phyloP scores from a whole-genome alignment of 2,888 invertebrate genomes.

The Drosophila ochracea region DNA sequence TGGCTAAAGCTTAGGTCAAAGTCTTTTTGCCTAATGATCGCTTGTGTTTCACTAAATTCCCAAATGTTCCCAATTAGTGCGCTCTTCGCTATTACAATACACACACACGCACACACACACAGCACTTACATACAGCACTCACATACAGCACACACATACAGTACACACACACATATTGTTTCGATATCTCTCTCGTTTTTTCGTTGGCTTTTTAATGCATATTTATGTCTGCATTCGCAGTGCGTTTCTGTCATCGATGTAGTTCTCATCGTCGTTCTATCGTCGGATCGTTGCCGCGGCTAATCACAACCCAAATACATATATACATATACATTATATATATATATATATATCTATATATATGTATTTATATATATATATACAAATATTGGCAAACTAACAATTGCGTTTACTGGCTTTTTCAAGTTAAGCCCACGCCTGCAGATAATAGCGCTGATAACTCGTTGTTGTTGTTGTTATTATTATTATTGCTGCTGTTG shows the following conservation, averaged over 20 bases:
- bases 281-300: conserved; percentile 15
- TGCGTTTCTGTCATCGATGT: conserved; percentile 35
- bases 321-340: not conserved
- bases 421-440: conserved; percentile 6
- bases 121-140: not conserved
- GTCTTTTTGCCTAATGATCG: conserved; percentile 19
- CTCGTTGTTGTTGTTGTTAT: not conserved
- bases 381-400: not conserved
- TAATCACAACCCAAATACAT: not conserved
- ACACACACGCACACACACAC: not conserved
- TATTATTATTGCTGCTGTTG: not conserved
- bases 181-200: conserved; percentile 3
- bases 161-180: not conserved
- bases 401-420: not conserved
- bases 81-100: not conserved
- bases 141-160: not conserved
- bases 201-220: conserved; percentile 1
- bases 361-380: not conserved
- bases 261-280: conserved; percentile 6
- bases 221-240: conserved; percentile 25
- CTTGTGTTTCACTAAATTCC: conserved; percentile 12
- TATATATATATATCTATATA: not conserved
- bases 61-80: not conserved
- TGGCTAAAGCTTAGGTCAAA: conserved; percentile 2
- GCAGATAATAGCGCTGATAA: conserved; percentile 7